These are phyloP conservation scores for Donacobius atricapilla DNA, from an alignment of 2,113 vertebrate genomes.

Conservation along the genomic window DNA sequence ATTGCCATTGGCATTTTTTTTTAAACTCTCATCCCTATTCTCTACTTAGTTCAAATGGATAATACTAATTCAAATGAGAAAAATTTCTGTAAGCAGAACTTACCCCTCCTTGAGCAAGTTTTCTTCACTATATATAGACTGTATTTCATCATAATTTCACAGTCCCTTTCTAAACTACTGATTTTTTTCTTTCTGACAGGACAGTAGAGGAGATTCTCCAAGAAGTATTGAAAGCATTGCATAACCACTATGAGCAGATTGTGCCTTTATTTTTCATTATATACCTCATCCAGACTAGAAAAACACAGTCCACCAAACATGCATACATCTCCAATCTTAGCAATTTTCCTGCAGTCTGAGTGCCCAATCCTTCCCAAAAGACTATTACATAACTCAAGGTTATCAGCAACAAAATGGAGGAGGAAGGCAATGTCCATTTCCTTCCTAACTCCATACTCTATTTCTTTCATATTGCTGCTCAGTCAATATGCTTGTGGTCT, in stretches of 20 bases:
- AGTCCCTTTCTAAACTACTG: not conserved
- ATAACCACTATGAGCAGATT: not conserved
- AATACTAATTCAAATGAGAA: not conserved
- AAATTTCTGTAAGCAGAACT: not conserved
- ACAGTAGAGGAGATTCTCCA: not conserved
- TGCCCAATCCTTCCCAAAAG: not conserved
- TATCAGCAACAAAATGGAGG: not conserved
- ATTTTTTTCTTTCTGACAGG: not conserved
- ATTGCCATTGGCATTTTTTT: not conserved
- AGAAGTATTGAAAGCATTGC: not conserved
- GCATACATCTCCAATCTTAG: not conserved
- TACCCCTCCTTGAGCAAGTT: not conserved
- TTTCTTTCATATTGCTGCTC: not conserved
- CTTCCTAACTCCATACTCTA: not conserved
- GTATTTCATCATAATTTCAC: not conserved
- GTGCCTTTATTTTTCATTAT: not conserved
- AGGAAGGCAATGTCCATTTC: not conserved
- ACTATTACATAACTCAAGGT: not conserved
- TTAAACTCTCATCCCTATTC: fast-evolving
- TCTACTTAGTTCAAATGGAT: not conserved
- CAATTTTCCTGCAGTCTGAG: not conserved
- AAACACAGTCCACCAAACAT: not conserved
- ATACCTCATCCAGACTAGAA: not conserved
- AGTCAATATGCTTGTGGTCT: not conserved
- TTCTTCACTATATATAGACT: not conserved